Evolutionary conservation across 1,140 invertebrate genomes (phyloP).

Genomic region (Formica exsecta): DNA sequence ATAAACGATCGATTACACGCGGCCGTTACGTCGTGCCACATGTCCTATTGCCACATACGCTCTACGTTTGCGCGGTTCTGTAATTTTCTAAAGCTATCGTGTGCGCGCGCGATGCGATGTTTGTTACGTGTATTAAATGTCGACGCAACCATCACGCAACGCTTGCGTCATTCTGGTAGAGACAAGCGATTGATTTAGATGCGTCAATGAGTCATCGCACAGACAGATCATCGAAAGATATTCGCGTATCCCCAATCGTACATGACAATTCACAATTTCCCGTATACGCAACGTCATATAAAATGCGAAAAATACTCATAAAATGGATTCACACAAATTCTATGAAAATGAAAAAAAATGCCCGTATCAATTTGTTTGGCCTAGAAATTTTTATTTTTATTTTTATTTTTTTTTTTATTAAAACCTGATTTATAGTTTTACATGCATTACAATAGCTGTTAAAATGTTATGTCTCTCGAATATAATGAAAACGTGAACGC

Average conservation of each 20-base stretch:
- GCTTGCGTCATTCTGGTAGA: conserved; percentile 56
- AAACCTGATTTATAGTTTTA: conserved; percentile 13
- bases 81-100: conserved; percentile 60
- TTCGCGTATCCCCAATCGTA: conserved; percentile 30
- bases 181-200: conserved; percentile 62
- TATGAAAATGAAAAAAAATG: background rate
- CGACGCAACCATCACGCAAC: conserved; percentile 59
- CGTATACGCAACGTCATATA: no score
- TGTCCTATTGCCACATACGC: conserved; percentile 50
- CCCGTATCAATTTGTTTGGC: no score
- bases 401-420: background rate
- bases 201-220: conserved; percentile 51
- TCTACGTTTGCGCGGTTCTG: conserved; percentile 35
- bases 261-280: conserved; percentile 28
- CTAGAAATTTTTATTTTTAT: background rate
- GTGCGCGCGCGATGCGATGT: conserved; percentile 30
- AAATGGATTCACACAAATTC: background rate
- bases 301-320: background rate
- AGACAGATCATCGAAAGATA: conserved; percentile 55
- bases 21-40: conserved; percentile 44
- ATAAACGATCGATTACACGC: conserved; percentile 38
- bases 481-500: background rate
- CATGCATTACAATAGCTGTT: background rate
- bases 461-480: background rate
- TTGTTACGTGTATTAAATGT: conserved; percentile 61